Evolutionary conservation across 2,797 vertebrate genomes (phyloP).

Genomic region (Gallinago solitaria): DNA sequence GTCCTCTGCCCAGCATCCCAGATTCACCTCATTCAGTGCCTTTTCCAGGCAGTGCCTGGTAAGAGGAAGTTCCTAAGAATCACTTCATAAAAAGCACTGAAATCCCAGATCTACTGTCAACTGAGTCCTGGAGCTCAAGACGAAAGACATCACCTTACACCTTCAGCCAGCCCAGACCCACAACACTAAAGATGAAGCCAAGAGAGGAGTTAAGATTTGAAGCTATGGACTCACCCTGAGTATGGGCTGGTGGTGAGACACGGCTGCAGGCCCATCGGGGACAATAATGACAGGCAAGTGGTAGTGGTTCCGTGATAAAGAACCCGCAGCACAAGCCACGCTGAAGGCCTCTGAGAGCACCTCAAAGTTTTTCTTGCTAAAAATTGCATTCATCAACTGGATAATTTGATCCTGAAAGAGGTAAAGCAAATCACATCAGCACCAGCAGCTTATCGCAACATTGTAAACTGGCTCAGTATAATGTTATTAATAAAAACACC

Average conservation of each 20-base stretch:
- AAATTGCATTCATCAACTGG: conserved; percentile 94
- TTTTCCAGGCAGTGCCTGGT: neutral
- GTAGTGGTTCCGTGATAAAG: conserved; percentile 90
- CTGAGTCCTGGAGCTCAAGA: neutral
- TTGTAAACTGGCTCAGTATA: neutral
- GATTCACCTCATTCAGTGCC: neutral
- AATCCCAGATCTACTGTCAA: neutral
- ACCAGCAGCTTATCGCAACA: neutral
- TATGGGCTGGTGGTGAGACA: conserved; percentile 90
- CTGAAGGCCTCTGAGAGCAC: conserved; percentile 92
- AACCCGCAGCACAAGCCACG: conserved; percentile 85
- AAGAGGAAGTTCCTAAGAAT: neutral
- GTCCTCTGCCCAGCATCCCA: neutral
- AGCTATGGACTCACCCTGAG: conserved; percentile 81
- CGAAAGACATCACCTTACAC: neutral
- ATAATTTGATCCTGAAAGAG: conserved; percentile 91
- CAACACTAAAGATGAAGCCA: neutral
- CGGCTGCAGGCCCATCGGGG: conserved; percentile 85
- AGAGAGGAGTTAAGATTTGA: neutral
- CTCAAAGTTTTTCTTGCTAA: conserved; percentile 97
- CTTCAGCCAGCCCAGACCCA: neutral
- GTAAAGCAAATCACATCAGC: neutral
- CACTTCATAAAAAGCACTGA: neutral
- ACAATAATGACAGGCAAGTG: conserved; percentile 89
- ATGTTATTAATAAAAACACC: neutral